phyloP scores from a whole-genome alignment of 2,113 vertebrate species.

The Paratilapia polleni region DNA sequence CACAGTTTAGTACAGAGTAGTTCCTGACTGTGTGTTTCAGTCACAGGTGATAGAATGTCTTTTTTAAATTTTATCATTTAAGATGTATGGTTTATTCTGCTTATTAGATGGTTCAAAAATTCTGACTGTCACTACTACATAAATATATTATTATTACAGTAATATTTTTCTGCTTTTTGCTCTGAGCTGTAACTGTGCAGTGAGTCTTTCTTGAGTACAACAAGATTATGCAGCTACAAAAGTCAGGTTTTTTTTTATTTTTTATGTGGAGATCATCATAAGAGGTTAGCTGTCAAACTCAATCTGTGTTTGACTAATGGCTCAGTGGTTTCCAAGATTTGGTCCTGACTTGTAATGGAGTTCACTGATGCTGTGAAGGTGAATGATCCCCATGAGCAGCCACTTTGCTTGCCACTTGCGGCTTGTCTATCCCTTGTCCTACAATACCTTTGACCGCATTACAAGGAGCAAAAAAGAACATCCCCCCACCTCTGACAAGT shows the following conservation, averaged over 20 bases:
- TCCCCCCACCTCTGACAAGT: neutral
- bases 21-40: neutral
- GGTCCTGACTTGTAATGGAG: constrained; percentile 55
- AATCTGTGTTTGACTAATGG: constrained; percentile 66
- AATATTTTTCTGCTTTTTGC: neutral
- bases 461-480: constrained; percentile 17
- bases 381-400: constrained; percentile 66
- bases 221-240: constrained; percentile 4
- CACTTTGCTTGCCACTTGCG: constrained; percentile 50
- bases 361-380: constrained; percentile 61
- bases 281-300: constrained; percentile 64
- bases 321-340: constrained; percentile 54
- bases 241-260: constrained; percentile 13
- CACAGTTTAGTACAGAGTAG: neutral
- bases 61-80: neutral
- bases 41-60: neutral
- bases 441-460: constrained; percentile 57
- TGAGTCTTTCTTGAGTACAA: neutral
- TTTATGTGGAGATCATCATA: constrained; percentile 43
- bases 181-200: neutral
- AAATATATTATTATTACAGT: neutral
- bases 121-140: neutral
- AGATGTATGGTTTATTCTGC: neutral
- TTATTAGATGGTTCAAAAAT: neutral
- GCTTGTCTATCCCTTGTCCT: constrained; percentile 62